A percentile compares a stretch with the other conserved stretches of the same genome.
phyloP scores from a whole-genome alignment of 2,113 vertebrate species.

The Damaliscus lunatus region DNA sequence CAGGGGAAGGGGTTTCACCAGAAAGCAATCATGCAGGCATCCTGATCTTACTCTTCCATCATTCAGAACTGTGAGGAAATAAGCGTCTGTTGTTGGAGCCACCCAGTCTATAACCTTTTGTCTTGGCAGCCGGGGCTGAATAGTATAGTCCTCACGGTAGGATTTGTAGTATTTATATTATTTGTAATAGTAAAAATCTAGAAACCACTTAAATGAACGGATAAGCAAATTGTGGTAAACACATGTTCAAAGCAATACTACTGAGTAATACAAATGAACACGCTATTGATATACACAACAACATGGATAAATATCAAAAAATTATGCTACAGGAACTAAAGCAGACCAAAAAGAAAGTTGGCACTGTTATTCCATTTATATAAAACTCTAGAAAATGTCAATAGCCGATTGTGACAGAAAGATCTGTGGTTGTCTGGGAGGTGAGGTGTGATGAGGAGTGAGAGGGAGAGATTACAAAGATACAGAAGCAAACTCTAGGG shows the following conservation, averaged over 20 bases:
- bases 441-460: background rate
- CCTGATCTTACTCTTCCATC: background rate
- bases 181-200: background rate
- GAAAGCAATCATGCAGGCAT: background rate
- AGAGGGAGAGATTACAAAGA: background rate
- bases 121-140: background rate
- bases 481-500: background rate
- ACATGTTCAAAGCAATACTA: background rate
- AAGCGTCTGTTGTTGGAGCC: background rate
- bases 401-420: background rate
- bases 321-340: background rate
- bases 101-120: background rate
- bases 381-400: background rate
- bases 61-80: background rate
- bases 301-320: background rate
- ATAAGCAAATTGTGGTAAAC: background rate
- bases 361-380: background rate
- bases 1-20: background rate
- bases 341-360: background rate
- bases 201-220: background rate
- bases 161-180: background rate
- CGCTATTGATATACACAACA: background rate
- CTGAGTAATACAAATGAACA: background rate
- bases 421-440: background rate
- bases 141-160: background rate